phyloP scores from a whole-genome alignment of 2,113 vertebrate genomes.

The Ciconia maguari region DNA sequence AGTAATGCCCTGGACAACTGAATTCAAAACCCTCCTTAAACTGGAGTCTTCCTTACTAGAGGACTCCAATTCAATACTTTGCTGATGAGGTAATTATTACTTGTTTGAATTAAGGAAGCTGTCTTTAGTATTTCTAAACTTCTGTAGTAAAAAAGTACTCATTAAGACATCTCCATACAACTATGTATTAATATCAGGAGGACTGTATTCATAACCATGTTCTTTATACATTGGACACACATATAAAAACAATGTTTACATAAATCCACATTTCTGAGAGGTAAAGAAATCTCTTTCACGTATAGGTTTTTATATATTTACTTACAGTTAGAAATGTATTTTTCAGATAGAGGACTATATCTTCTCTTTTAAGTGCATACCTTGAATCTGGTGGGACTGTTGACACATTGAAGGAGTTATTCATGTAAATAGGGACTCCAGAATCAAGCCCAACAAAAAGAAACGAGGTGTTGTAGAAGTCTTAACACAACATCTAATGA shows the following conservation, averaged over 20 bases:
- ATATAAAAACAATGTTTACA: neutral
- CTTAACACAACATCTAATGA: neutral
- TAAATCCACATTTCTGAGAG: neutral
- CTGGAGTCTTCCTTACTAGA: neutral
- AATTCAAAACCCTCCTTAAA: neutral
- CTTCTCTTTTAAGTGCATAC: neutral
- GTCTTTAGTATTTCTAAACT: neutral
- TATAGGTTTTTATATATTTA: neutral
- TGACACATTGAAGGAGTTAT: neutral
- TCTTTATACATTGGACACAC: neutral
- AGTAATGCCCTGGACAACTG: neutral
- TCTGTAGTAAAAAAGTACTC: neutral
- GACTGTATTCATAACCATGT: neutral
- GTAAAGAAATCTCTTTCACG: neutral
- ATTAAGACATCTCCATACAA: neutral
- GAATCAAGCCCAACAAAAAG: neutral
- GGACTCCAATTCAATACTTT: neutral
- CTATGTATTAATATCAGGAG: neutral
- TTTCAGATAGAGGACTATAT: neutral
- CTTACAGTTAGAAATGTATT: neutral
- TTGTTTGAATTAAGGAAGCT: neutral
- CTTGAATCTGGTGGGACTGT: neutral
- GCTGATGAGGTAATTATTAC: neutral
- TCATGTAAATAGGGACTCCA: neutral
- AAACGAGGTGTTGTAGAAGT: neutral